These are phyloP conservation scores for Nemotelus nigrinus DNA, from an alignment of 2,888 invertebrate species.

Conservation along the genomic window DNA sequence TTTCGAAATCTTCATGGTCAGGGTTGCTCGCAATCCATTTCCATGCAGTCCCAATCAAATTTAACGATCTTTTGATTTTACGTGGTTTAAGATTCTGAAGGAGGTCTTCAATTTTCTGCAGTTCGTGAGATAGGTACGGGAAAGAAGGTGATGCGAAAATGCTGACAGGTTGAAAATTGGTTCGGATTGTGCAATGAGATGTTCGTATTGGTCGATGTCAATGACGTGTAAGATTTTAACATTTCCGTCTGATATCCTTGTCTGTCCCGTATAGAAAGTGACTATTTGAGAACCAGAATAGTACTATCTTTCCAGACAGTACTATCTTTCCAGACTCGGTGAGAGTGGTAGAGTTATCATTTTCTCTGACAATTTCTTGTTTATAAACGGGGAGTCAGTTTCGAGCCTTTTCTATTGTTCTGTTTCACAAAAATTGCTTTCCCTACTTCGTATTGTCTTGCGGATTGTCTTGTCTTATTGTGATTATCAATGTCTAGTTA, in stretches of 20 bases:
- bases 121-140: neutral
- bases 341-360: neutral
- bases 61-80: conserved; percentile 7
- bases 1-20: neutral
- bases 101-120: conserved; percentile 13
- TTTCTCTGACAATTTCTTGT: conserved; percentile 30
- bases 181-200: neutral
- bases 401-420: no score
- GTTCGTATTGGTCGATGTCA: neutral
- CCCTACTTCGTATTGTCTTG: no score
- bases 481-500: no score
- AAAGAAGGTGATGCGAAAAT: neutral
- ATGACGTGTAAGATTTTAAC: neutral
- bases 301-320: no score
- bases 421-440: no score
- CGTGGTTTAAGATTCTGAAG: conserved; percentile 2
- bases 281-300: no score
- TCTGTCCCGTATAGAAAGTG: no score
- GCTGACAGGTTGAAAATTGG: neutral
- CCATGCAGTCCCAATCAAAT: conserved; percentile 41
- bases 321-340: no score
- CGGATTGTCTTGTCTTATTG: no score
- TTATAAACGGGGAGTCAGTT: neutral
- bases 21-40: conserved; percentile 38
- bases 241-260: neutral